Evolutionary conservation across 2,797 vertebrate genomes (phyloP), one percentile per base, ranked within the genome.

Genomic region (Cyprinella venusta): DNA sequence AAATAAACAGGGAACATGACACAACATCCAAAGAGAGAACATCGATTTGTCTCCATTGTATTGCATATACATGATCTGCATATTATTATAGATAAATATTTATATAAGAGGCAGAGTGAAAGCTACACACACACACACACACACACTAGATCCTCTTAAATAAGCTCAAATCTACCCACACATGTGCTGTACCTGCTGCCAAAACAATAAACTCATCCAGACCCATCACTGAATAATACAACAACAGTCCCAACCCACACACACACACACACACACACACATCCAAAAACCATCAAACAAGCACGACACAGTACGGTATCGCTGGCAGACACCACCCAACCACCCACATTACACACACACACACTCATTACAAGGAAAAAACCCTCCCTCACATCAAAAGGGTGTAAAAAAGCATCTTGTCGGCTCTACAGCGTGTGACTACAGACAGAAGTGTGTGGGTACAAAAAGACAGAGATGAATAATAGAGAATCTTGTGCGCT

Each of bases 151-250:
- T 61, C 15, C 30, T 69, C 65, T n/a, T 26, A 79, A 40, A 72
- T 40, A 80, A 6, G 6, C 65, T 48, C 36, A 36, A 90, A 91
- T 92, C 93, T 42, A 84, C 85, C 92, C 84, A 93, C 93, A 90
- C 90, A 75, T 88, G 85, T 26, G 89, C 89, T 85, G 86, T 88
- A 89, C 90, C 90, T 92, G 92, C 88, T 93, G 89, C 91, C 93
- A 94, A 93, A 92, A 94, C 92, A 94, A 94, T 92, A 80, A 24
- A 59, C 80, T 42, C 88, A 86, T 90, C 81, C 83, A 61, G 86
- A 85, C 84, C 86, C 84, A 89, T 85, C 86, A 79, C 59, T 36
- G 80, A 67, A 78, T 65, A 79, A 77, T 89, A 89, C 86, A 74
- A 75, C 45, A 68, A 75, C 52, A 63, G 56, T 21, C 33, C 56